Conservation (phyloP, 2,888 invertebrate genomes). For the Cryptocephalus moraei region DNA sequence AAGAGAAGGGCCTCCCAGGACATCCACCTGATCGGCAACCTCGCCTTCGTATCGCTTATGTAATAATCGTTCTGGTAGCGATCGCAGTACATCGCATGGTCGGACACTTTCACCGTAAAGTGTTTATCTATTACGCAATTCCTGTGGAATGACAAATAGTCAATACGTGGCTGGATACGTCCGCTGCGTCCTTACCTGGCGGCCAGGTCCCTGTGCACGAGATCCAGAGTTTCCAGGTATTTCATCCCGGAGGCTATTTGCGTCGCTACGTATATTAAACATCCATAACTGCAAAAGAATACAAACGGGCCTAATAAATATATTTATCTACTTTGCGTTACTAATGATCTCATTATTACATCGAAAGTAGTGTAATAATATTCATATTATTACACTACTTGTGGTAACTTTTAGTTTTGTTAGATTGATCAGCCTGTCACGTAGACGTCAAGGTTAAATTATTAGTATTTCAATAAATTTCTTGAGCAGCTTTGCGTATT, state of each 20-base stretch:
- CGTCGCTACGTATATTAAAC: constrained; percentile 74
- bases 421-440: no score
- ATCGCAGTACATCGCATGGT: constrained; percentile 78
- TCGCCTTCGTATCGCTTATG: constrained; percentile 68
- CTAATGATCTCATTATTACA: no score
- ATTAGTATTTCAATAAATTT: no score
- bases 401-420: no score
- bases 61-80: constrained; percentile 76
- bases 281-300: constrained; percentile 61
- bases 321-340: no score
- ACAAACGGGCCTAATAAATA: constrained; percentile 1
- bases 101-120: constrained; percentile 69
- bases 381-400: no score
- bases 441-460: no score
- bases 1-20: constrained; percentile 80
- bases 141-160: constrained; percentile 36
- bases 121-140: constrained; percentile 80
- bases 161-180: background rate
- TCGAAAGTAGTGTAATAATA: no score
- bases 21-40: constrained; percentile 88
- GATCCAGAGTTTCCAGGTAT: constrained; percentile 79
- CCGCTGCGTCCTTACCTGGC: constrained; percentile 50
- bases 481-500: no score
- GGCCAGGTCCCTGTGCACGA: constrained; percentile 83
- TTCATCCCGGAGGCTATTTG: constrained; percentile 92